phyloP scores from a whole-genome alignment of 2,888 invertebrate species.

The Halictus ligatus region DNA sequence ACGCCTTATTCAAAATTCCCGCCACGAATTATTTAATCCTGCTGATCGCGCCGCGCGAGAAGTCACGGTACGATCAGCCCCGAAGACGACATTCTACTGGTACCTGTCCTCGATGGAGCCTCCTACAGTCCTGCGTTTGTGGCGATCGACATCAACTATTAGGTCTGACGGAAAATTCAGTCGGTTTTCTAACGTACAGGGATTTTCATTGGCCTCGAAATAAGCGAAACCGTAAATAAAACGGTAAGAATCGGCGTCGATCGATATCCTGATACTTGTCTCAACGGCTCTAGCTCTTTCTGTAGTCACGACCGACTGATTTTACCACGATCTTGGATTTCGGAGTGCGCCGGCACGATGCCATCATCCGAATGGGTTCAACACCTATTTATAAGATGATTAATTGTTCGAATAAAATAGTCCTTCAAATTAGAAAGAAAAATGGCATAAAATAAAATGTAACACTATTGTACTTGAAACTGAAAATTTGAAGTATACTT shows the following conservation, averaged over 20 bases:
- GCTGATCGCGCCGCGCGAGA: conserved; percentile 47
- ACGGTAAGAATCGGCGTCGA: neutral
- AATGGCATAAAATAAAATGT: too few relatives aligned
- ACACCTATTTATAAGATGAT: neutral
- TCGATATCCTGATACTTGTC: too few relatives aligned
- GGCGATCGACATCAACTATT: conserved; percentile 72
- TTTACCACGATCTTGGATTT: neutral
- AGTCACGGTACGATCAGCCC: conserved; percentile 69
- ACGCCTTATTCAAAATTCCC: neutral
- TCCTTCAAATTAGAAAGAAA: neutral
- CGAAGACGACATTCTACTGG: conserved; percentile 79
- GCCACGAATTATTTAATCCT: neutral
- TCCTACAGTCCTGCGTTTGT: conserved; percentile 76
- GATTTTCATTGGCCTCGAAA: neutral
- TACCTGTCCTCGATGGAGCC: conserved; percentile 80
- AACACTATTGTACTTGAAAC: too few relatives aligned
- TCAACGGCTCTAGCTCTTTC: too few relatives aligned
- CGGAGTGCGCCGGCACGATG: neutral
- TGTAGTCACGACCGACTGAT: neutral
- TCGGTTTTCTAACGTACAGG: neutral
- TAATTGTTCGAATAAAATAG: neutral
- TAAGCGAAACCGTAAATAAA: neutral
- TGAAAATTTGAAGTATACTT: too few relatives aligned
- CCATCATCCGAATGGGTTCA: neutral
- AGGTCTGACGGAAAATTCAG: neutral